Conservation (phyloP, 2,888 invertebrate genomes). For the Athetis lepigone region DNA sequence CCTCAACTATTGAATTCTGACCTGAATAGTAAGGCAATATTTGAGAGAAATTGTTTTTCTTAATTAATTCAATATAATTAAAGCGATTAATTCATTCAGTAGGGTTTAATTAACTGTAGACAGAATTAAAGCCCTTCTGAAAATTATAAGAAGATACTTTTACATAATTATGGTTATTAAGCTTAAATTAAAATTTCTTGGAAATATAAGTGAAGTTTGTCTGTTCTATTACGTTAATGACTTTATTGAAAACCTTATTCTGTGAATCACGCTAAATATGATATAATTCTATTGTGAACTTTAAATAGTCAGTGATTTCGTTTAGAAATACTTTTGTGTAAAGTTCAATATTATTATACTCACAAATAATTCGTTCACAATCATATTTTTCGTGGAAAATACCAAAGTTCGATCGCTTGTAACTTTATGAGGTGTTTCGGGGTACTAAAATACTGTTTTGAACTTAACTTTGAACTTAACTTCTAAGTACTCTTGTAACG, state of each 20-base stretch:
- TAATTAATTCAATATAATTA: background rate
- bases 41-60: background rate
- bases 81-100: slow-evolving; percentile 30
- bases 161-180: slow-evolving; percentile 19
- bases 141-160: slow-evolving; percentile 32
- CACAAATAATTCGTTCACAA: slow-evolving; percentile 1
- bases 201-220: slow-evolving; percentile 1
- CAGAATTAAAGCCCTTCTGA: slow-evolving; percentile 16
- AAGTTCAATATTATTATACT: background rate
- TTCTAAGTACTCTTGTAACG: slow-evolving; percentile 40
- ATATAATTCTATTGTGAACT: slow-evolving; percentile 3
- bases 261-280: slow-evolving; percentile 5
- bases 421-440: slow-evolving; percentile 23
- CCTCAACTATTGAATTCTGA: slow-evolving; percentile 7
- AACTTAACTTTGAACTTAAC: slow-evolving; percentile 35
- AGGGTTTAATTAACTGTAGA: slow-evolving; percentile 22
- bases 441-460: slow-evolving; percentile 26
- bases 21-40: slow-evolving; percentile 13
- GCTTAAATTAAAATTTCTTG: slow-evolving; percentile 7
- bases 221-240: background rate
- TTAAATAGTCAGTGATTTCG: slow-evolving; percentile 16
- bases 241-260: slow-evolving; percentile 9
- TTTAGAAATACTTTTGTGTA: slow-evolving; percentile 23
- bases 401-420: slow-evolving; percentile 12
- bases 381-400: slow-evolving; percentile 3